These are phyloP conservation scores for Cancer borealis DNA, from an alignment of 2,888 invertebrate genomes.

Conservation along the genomic window DNA sequence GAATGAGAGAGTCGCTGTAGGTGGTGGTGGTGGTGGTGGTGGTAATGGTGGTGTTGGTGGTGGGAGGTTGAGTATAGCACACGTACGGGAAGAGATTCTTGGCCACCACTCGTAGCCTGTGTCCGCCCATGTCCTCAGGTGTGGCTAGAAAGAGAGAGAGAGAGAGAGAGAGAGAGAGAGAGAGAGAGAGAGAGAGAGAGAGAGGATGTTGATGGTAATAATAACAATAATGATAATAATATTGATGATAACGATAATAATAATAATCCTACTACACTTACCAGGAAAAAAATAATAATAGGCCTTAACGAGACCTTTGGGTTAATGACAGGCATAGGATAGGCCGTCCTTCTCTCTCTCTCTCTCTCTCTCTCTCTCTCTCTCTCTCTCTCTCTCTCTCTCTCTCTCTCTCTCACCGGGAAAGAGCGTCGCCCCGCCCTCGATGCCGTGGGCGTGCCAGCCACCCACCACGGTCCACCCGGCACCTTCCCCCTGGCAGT, in stretches of 20 bases:
- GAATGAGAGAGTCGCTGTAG: background rate
- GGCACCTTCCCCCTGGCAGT: background rate
- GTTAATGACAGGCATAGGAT: too few species aligned
- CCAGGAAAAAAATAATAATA: too few species aligned
- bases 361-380: conserved; percentile 38
- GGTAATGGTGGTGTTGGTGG: background rate
- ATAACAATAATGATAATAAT: background rate
- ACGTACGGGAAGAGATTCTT: background rate
- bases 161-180: conserved; percentile 44
- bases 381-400: conserved; percentile 45
- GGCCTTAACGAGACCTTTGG: too few species aligned
- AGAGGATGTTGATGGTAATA: background rate
- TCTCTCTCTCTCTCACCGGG: conserved; percentile 34
- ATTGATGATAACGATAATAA: too few species aligned
- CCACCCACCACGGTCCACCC: background rate
- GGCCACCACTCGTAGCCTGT: conserved; percentile 9
- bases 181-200: conserved; percentile 23
- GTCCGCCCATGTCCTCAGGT: background rate
- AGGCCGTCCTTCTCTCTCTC: background rate
- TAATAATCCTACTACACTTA: too few species aligned
- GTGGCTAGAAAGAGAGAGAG: conserved; percentile 7
- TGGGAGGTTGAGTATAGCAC: background rate
- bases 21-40: background rate
- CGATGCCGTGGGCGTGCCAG: background rate
- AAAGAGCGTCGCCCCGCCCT: background rate